A percentile compares a stretch with the other conserved stretches of the same genome.
phyloP scores from a whole-genome alignment of 30 jellyfish, hydroid and myxozoan species.

The Sanderia malayensis region DNA sequence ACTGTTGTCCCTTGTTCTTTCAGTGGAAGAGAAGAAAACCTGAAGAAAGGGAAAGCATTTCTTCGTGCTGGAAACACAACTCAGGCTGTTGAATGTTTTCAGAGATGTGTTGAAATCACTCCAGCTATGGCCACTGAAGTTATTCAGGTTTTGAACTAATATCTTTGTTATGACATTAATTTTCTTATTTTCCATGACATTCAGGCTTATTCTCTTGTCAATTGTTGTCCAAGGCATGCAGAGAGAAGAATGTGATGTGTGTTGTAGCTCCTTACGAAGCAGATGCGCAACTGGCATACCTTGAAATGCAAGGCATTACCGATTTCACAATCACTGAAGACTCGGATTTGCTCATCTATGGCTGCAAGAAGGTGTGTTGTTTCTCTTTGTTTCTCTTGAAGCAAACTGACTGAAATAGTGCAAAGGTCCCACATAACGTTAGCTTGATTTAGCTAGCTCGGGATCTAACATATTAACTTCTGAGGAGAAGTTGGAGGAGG shows the following conservation, averaged over 20 bases:
- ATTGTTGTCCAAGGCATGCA: too few species aligned
- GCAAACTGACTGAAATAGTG: too few species aligned
- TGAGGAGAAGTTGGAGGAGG: too few species aligned
- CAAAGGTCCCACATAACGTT: too few species aligned
- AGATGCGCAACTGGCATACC: conserved; percentile 98
- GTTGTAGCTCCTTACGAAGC: conserved; percentile 99
- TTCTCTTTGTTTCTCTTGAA: too few species aligned
- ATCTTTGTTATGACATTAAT: too few species aligned
- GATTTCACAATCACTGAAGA: conserved; percentile 92
- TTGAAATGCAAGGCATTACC: conserved; percentile 81
- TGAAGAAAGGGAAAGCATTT: conserved; percentile 78
- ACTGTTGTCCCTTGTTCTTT: not conserved
- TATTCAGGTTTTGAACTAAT: too few species aligned
- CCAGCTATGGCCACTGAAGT: conserved; percentile 99
- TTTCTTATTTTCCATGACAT: too few species aligned
- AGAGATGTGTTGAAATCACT: conserved; percentile 86
- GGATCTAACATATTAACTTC: too few species aligned
- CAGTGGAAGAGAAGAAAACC: conserved; percentile 72
- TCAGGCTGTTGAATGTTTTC: conserved; percentile 90
- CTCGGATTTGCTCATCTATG: conserved; percentile 91
- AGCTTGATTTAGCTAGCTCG: too few species aligned
- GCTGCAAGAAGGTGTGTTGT: conserved; percentile 90
- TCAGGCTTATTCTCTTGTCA: too few species aligned
- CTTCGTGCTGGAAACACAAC: conserved; percentile 81
- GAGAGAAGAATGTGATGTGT: conserved; percentile 72